Conservation (phyloP, 1,140 invertebrate species). For the Luehdorfia chinensis region DNA sequence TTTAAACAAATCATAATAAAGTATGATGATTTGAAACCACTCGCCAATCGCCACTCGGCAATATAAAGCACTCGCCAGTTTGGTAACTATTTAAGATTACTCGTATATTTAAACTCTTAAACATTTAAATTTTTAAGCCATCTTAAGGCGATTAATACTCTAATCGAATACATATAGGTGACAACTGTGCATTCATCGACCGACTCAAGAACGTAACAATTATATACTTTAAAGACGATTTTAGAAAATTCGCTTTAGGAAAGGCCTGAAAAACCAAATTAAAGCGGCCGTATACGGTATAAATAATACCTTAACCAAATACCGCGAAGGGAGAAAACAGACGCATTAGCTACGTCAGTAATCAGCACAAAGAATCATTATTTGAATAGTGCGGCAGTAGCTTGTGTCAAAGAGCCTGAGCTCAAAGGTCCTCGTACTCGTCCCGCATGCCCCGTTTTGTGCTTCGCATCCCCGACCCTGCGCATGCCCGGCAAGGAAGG, state of each 20-base stretch:
- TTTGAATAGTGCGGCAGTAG: slow-evolving; percentile 74
- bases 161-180: slow-evolving; percentile 3
- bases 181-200: slow-evolving; percentile 1
- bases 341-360: slow-evolving; percentile 71
- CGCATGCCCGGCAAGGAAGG: slow-evolving; percentile 62
- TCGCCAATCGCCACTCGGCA: too few relatives aligned
- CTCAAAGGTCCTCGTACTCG: slow-evolving; percentile 65
- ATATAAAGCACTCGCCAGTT: too few relatives aligned
- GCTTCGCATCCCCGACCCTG: slow-evolving; percentile 41
- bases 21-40: too few relatives aligned
- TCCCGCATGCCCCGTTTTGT: slow-evolving; percentile 26
- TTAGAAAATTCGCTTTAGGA: not conserved
- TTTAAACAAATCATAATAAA: too few relatives aligned
- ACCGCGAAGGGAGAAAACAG: slow-evolving; percentile 48
- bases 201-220: too few relatives aligned
- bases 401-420: slow-evolving; percentile 74
- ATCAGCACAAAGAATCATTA: slow-evolving; percentile 76
- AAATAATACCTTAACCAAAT: slow-evolving; percentile 63
- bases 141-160: slow-evolving; percentile 10
- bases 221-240: not conserved
- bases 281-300: slow-evolving; percentile 28
- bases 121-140: slow-evolving; percentile 14
- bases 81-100: too few relatives aligned
- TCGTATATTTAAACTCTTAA: too few relatives aligned
- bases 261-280: slow-evolving; percentile 35